Percentiles rank a stretch among this genome's conserved stretches.
Conservation (phyloP, 1,140 invertebrate species). For the Calliopsis andreniformis region DNA sequence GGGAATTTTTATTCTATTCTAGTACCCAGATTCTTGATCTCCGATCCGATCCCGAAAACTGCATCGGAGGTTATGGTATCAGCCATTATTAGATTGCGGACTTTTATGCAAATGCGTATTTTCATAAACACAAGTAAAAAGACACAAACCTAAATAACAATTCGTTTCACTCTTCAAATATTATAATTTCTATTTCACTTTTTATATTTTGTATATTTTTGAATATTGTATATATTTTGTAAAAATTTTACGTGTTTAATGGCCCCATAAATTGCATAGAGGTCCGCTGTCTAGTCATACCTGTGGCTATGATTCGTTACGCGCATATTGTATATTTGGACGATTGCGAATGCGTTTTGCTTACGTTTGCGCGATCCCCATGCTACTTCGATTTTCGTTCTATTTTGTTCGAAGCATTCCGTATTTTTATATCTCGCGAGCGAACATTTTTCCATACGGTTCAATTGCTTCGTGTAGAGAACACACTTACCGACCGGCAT, state of each 20-base stretch:
- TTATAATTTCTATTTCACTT: too few species aligned
- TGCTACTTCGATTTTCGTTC: conserved; percentile 9
- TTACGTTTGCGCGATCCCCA: conserved; percentile 30
- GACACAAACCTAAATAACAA: too few species aligned
- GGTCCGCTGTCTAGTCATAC: too few species aligned
- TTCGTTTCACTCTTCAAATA: too few species aligned
- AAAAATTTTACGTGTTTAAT: too few species aligned
- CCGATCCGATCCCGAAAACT: conserved; percentile 11
- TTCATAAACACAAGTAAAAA: too few species aligned
- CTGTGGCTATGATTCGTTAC: conserved; percentile 37
- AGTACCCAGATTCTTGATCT: neutral
- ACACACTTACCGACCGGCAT: conserved; percentile 31
- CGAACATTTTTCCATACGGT: neutral
- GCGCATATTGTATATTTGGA: conserved; percentile 23
- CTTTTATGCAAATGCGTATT: too few species aligned
- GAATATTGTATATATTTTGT: too few species aligned
- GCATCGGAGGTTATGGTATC: conserved; percentile 15
- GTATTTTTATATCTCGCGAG: neutral
- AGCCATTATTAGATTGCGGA: conserved; percentile 23
- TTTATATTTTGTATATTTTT: too few species aligned
- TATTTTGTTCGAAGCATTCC: conserved; percentile 42
- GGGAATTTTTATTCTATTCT: neutral
- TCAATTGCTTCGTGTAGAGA: neutral
- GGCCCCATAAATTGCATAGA: too few species aligned
- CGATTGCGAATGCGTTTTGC: conserved; percentile 36